These are phyloP conservation scores for Patella depressa DNA, from an alignment of 2,888 invertebrate genomes.

Conservation along the genomic window DNA sequence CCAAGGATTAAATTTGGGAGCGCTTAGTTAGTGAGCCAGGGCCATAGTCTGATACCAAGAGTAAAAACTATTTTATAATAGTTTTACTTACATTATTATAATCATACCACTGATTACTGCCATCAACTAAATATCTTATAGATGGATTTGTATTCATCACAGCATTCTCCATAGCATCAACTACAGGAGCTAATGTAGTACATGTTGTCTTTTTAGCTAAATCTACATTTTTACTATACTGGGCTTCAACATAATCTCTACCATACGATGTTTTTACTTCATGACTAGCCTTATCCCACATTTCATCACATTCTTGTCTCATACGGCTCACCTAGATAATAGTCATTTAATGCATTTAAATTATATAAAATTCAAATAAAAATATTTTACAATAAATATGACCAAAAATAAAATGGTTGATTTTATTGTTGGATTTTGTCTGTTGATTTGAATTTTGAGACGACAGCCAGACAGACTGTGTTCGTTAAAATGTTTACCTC, in stretches of 20 bases:
- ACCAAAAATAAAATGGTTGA: too few relatives aligned
- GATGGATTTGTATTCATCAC: conserved; percentile 40
- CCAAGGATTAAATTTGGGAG: too few relatives aligned
- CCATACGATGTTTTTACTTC: conserved; percentile 52
- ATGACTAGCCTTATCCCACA: conserved; percentile 42
- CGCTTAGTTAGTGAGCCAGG: too few relatives aligned
- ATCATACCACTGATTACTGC: conserved; percentile 48
- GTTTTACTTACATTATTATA: conserved; percentile 49
- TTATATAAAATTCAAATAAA: background rate
- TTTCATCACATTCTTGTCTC: conserved; percentile 40
- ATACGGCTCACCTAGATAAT: conserved; percentile 41
- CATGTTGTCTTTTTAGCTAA: conserved; percentile 22
- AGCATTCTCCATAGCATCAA: conserved; percentile 55
- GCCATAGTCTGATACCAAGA: too few relatives aligned
- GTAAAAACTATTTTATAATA: background rate
- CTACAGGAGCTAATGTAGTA: conserved; percentile 33
- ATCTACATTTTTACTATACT: background rate
- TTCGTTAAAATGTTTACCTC: too few relatives aligned
- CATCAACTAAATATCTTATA: conserved; percentile 52
- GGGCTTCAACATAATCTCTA: conserved; percentile 30
- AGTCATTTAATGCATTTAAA: background rate
- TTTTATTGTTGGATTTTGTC: too few relatives aligned
- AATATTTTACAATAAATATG: background rate
- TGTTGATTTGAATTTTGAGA: too few relatives aligned
- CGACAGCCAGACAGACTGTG: too few relatives aligned